Conservation (phyloP, 2,888 invertebrate genomes). For the Macrosoma leucophasiata region DNA sequence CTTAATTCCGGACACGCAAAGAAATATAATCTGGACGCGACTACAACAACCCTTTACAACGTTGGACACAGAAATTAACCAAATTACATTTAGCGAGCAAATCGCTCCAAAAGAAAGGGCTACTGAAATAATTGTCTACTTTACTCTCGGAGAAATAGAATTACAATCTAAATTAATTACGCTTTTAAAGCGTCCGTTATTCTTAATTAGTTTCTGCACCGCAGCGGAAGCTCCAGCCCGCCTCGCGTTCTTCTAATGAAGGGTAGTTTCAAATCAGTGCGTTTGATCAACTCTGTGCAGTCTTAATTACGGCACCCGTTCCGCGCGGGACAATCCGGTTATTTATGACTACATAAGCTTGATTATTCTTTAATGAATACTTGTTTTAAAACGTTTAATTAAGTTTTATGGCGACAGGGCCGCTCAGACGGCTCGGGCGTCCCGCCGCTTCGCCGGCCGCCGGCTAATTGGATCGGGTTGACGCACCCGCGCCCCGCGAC, state of each 20-base stretch:
- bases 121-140: constrained; percentile 75
- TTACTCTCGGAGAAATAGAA: constrained; percentile 74
- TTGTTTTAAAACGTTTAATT: constrained; percentile 78
- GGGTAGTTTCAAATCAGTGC: constrained; percentile 76
- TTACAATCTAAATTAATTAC: constrained; percentile 77
- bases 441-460: constrained; percentile 72
- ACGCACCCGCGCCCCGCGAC: constrained; percentile 53
- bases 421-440: constrained; percentile 58
- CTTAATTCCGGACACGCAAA: constrained; percentile 28
- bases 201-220: constrained; percentile 77
- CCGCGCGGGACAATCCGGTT: constrained; percentile 75
- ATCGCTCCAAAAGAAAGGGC: constrained; percentile 72
- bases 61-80: constrained; percentile 67
- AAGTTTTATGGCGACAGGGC: constrained; percentile 77
- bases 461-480: constrained; percentile 75
- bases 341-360: constrained; percentile 77
- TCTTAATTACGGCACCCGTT: constrained; percentile 75
- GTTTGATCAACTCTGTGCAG: constrained; percentile 76
- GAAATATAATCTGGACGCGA: constrained; percentile 32
- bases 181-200: constrained; percentile 76
- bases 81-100: constrained; percentile 69
- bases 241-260: constrained; percentile 72
- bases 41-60: constrained; percentile 46
- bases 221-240: constrained; percentile 65
- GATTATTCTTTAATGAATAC: constrained; percentile 78